Conservation (phyloP, 1,140 invertebrate genomes). For the Cotesia vestalis region DNA sequence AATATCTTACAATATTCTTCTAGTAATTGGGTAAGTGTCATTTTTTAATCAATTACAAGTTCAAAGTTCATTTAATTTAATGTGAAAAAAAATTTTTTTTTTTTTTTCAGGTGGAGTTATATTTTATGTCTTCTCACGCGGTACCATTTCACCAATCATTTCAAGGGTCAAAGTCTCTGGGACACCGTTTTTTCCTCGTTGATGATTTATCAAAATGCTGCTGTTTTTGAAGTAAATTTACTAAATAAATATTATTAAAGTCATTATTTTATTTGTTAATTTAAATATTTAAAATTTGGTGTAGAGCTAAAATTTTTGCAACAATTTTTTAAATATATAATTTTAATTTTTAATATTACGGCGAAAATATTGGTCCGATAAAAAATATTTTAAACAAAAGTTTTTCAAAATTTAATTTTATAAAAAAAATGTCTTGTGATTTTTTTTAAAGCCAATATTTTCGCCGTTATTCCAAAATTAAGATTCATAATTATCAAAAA, state of each 20-base stretch:
- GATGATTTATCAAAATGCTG: conserved; percentile 90
- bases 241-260: no score
- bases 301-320: no score
- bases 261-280: no score
- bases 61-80: conserved; percentile 11
- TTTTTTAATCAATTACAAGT: neutral
- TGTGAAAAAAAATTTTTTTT: conserved; percentile 25
- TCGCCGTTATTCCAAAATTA: no score
- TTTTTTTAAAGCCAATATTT: no score
- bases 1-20: conserved; percentile 67
- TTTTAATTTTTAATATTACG: no score
- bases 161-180: conserved; percentile 70
- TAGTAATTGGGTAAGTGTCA: conserved; percentile 65
- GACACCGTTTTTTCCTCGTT: conserved; percentile 73
- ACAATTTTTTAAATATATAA: no score
- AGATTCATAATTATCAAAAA: no score
- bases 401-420: neutral
- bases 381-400: neutral
- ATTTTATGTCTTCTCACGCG: conserved; percentile 72
- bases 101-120: conserved; percentile 75
- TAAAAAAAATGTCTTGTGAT: neutral
- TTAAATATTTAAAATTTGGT: no score
- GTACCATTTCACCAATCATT: conserved; percentile 64
- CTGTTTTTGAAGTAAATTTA: conserved; percentile 79
- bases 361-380: no score